Percentiles rank a stretch among this genome's conserved stretches.
Conservation (phyloP, 2,888 invertebrate genomes). For the Aphidoletes aphidimyza region DNA sequence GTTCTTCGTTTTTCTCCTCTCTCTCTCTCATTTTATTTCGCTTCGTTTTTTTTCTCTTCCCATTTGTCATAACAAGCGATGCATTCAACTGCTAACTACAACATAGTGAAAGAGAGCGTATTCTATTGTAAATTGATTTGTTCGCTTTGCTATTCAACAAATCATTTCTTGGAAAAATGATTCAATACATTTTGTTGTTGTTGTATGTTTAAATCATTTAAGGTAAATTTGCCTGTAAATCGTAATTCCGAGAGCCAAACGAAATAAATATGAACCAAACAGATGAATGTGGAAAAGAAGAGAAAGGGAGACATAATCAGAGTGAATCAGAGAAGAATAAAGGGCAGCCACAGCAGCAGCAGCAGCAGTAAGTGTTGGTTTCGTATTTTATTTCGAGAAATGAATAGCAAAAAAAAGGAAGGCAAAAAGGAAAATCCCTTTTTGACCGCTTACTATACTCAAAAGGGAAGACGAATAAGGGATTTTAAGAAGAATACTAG, state of each 20-base stretch:
- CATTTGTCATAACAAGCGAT: slow-evolving; percentile 36
- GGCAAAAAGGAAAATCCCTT: slow-evolving; percentile 34
- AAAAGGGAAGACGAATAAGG: slow-evolving; percentile 38
- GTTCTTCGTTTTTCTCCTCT: neutral
- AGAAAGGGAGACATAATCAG: neutral
- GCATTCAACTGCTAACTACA: too few species aligned
- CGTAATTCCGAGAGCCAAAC: slow-evolving; percentile 7
- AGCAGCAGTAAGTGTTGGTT: neutral
- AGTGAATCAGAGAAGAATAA: neutral
- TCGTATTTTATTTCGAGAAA: neutral
- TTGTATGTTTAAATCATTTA: neutral
- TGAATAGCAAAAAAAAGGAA: too few species aligned
- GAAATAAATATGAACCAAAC: too few species aligned
- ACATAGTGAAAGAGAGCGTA: neutral
- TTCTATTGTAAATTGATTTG: neutral
- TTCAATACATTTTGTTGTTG: neutral
- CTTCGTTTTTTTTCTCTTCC: neutral
- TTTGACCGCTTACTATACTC: slow-evolving; percentile 26
- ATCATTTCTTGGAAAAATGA: neutral
- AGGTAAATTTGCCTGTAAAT: slow-evolving; percentile 34
- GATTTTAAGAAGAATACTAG: slow-evolving; percentile 31
- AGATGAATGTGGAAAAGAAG: neutral
- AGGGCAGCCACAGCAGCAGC: too few species aligned
- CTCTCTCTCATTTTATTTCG: neutral
- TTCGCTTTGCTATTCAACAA: neutral